Conservation (phyloP, 2,113 vertebrate species). For the Dasyurus viverrinus region DNA sequence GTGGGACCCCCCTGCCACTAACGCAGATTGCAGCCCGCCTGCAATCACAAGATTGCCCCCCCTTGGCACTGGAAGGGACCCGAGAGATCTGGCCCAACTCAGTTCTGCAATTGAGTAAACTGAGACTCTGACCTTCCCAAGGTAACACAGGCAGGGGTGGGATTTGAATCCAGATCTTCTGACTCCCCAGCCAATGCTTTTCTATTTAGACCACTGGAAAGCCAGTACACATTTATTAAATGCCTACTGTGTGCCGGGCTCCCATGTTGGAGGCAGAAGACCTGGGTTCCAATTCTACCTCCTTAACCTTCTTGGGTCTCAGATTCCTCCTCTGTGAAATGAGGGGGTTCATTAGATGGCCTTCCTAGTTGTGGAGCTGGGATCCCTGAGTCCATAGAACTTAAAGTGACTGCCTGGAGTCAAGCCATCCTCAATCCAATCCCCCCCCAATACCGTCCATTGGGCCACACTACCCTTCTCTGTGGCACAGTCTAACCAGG, state of each 20-base stretch:
- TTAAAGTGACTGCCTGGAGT: neutral
- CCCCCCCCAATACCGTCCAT: neutral
- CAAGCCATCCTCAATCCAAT: neutral
- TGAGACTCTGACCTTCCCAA: neutral
- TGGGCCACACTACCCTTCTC: neutral
- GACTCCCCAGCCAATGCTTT: neutral
- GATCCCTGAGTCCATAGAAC: neutral
- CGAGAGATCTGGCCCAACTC: neutral
- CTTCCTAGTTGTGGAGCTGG: neutral
- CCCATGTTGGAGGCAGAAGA: neutral
- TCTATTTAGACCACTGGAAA: neutral
- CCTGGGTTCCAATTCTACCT: neutral
- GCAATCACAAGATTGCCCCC: neutral
- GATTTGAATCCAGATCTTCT: neutral
- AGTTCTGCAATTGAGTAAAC: neutral
- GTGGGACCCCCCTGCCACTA: neutral
- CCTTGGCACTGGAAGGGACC: neutral
- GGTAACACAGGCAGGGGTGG: neutral
- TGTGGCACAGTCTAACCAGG: neutral
- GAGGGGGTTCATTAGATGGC: neutral
- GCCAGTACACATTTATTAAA: neutral
- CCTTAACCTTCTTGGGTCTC: neutral
- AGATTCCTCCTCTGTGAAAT: neutral
- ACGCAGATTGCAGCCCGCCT: neutral
- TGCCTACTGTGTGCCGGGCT: neutral